A percentile compares a stretch with the other conserved stretches of the same genome.
phyloP scores from a whole-genome alignment of 1,140 invertebrate species.

The Tetramorium simillimum region DNA sequence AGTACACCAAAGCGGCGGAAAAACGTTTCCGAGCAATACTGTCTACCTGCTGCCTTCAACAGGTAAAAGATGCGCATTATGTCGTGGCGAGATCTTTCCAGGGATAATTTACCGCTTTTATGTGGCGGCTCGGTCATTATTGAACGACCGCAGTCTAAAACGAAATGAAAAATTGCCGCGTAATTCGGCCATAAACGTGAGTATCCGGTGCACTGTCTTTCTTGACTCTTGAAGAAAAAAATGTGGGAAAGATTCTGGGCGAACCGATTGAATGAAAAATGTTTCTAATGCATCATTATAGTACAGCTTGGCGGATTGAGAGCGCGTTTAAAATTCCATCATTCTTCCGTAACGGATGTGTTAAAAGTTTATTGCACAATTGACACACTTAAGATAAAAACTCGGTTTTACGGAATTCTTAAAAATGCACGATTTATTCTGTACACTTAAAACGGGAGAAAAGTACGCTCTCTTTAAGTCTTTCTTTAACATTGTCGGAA shows the following conservation, averaged over 20 bases:
- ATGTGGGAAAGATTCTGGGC: neutral
- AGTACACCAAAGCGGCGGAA: neutral
- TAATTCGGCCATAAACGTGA: constrained; percentile 50
- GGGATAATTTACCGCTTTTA: constrained; percentile 35
- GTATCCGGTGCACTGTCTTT: neutral
- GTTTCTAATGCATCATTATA: neutral
- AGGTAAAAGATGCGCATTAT: constrained; percentile 3
- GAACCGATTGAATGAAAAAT: constrained; percentile 6
- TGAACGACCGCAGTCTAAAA: neutral
- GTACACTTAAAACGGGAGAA: neutral
- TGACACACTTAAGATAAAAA: neutral
- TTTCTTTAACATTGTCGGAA: neutral
- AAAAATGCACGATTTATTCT: neutral
- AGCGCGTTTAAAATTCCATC: neutral
- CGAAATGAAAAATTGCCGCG: constrained; percentile 33
- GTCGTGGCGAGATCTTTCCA: neutral
- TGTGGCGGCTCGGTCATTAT: constrained; percentile 11
- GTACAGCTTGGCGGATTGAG: neutral
- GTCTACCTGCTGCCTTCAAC: constrained; percentile 15
- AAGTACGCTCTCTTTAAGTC: neutral
- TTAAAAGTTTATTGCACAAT: constrained; percentile 3
- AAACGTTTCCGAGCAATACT: neutral
- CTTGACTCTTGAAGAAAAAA: neutral
- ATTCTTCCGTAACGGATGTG: neutral
- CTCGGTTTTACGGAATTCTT: neutral